Percentiles rank a stretch among this genome's conserved stretches.
These are phyloP conservation scores for Dryas iulia DNA, from an alignment of 1,140 invertebrate genomes.

Conservation along the genomic window DNA sequence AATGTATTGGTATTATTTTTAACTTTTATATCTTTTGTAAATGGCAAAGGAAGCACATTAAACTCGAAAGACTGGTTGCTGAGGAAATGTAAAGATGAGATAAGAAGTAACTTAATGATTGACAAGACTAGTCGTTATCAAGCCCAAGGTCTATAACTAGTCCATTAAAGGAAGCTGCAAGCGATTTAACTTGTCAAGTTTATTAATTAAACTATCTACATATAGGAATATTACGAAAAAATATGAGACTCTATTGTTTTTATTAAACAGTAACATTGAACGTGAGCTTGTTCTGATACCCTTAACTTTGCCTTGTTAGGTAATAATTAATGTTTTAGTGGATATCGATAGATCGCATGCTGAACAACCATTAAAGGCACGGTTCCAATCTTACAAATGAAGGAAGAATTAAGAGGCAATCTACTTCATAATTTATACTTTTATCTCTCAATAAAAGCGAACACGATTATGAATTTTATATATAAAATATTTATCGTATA, in stretches of 20 bases:
- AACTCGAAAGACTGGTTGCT: conserved; percentile 10
- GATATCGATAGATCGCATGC: background rate
- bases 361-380: background rate
- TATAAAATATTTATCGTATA: background rate
- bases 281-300: background rate
- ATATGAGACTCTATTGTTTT: background rate
- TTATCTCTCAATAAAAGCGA: background rate
- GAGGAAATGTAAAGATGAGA: conserved; percentile 17
- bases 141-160: conserved; percentile 5
- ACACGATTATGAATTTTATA: background rate
- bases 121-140: conserved; percentile 15
- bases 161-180: background rate
- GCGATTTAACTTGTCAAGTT: background rate
- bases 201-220: background rate
- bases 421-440: background rate
- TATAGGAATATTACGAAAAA: background rate
- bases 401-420: background rate
- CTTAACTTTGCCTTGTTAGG: background rate
- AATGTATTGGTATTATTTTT: background rate
- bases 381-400: background rate
- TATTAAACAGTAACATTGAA: background rate
- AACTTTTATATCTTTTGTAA: background rate
- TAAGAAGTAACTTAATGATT: conserved; percentile 20
- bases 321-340: background rate
- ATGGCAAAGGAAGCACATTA: background rate